Base-by-base conservation (phyloP, 2,888 invertebrate species). In the Dryadula phaetusa region DNA sequence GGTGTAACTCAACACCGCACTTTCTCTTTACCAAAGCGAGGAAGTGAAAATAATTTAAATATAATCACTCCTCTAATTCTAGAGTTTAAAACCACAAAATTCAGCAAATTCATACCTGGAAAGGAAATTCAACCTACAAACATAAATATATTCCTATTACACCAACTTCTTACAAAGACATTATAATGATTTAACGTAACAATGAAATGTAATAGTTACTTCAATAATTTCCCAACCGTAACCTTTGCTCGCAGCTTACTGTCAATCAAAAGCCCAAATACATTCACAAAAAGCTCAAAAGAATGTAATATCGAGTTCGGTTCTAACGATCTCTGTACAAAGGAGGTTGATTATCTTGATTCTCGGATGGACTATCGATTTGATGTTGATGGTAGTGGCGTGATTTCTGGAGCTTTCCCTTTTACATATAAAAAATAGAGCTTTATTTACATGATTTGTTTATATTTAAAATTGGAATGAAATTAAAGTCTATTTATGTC, bases 181-280 rank as follows among this genome's bases (percentile, higher is more conserved):
- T 16, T 14, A 1, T 42, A 18, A 14, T 44, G 32, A 3, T 32
- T 32, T 32, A 7, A 32, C 1, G 32, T 32, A 8, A 8, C 8
- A 7, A 32, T 32, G 8, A 7, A 7, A 8, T 32, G 5, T 6
- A 32, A 32, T 8, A 32, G 32, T 7, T 32, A 6, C 2, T 25
- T 49, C 3, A 14, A 28, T 8, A 3, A 16, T 8, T 28, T 8
- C 16, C 8, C 3, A 37, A 56, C 34, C 14, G 22, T n/a, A 49
- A 62, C 67, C 65, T 62, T 65, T 70, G 20, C 65, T 37, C 6
- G 7, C 44, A 40, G 64, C 67, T 70, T 62, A 67, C 64, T 70
- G 64, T 70, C 67, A 67, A 70, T 67, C 70, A 60, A 62, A 32
- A 52, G 58, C 42, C 16, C 44, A 60, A 28, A 37, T 25, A 53